Evolutionary conservation across 2,113 vertebrate species (phyloP).

Genomic region (Rhadina sibilatrix): DNA sequence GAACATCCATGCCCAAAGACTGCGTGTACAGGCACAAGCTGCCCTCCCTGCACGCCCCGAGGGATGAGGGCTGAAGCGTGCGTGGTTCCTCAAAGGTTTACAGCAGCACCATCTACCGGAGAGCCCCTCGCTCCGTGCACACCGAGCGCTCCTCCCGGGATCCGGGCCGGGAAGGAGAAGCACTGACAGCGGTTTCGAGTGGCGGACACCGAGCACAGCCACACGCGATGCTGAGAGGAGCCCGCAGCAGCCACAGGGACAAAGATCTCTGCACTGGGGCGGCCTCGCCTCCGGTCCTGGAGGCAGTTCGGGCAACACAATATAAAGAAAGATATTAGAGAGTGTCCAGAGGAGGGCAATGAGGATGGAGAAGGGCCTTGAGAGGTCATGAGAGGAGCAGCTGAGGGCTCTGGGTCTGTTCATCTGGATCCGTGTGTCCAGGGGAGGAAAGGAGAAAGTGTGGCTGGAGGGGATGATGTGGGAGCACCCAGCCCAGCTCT

Average conservation of each 20-base stretch:
- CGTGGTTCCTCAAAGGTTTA: neutral
- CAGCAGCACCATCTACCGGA: conserved; percentile 66
- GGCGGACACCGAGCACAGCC: fast-evolving
- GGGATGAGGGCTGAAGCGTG: neutral
- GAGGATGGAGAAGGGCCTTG: neutral
- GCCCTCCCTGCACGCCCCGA: fast-evolving
- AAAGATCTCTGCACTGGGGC: neutral
- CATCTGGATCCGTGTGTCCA: fast-evolving
- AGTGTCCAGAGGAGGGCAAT: neutral
- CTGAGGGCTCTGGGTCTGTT: neutral
- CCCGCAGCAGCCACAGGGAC: neutral
- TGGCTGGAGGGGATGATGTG: fast-evolving
- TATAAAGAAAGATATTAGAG: neutral
- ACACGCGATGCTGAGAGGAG: neutral
- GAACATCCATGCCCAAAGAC: neutral
- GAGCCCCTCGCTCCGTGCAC: neutral
- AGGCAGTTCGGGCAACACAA: no score
- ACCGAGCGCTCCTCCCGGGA: fast-evolving
- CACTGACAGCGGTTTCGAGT: fast-evolving
- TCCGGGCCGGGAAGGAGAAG: neutral
- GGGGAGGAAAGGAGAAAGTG: neutral
- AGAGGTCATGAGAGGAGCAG: neutral
- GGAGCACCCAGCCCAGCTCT: neutral
- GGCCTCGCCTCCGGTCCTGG: neutral
- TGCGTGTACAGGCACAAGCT: fast-evolving